Evolutionary conservation across 2,113 vertebrate species (phyloP).

Genomic region (rabbit (Oryctolagus cuniculus)): DNA sequence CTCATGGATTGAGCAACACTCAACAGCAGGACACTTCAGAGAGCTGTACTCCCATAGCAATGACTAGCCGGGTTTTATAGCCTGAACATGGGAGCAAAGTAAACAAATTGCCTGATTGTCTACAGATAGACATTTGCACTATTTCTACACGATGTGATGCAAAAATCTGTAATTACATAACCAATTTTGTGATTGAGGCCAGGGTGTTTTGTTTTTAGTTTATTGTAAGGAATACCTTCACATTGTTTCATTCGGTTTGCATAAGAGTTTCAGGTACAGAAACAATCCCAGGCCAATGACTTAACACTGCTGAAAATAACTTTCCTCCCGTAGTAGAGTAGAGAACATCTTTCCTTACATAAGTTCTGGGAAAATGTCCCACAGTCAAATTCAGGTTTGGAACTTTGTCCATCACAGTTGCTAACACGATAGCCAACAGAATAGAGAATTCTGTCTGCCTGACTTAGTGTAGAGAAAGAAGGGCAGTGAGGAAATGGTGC

Average conservation of each 20-base stretch:
- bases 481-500: background rate
- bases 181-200: background rate
- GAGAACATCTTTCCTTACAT: background rate
- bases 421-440: background rate
- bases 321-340: background rate
- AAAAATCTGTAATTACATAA: background rate
- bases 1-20: background rate
- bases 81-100: background rate
- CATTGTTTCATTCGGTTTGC: background rate
- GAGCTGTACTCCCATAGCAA: background rate
- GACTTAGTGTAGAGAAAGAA: background rate
- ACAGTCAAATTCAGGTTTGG: background rate
- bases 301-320: background rate
- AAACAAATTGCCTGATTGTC: background rate
- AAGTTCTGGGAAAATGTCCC: background rate
- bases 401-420: background rate
- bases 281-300: background rate
- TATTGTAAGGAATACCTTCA: background rate
- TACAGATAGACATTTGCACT: background rate
- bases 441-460: background rate
- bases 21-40: too few relatives aligned
- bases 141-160: background rate
- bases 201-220: background rate
- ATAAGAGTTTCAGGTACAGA: too few relatives aligned
- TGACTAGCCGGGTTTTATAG: background rate